phyloP scores from a whole-genome alignment of 2,888 invertebrate genomes.

The Xestia sexstrigata region DNA sequence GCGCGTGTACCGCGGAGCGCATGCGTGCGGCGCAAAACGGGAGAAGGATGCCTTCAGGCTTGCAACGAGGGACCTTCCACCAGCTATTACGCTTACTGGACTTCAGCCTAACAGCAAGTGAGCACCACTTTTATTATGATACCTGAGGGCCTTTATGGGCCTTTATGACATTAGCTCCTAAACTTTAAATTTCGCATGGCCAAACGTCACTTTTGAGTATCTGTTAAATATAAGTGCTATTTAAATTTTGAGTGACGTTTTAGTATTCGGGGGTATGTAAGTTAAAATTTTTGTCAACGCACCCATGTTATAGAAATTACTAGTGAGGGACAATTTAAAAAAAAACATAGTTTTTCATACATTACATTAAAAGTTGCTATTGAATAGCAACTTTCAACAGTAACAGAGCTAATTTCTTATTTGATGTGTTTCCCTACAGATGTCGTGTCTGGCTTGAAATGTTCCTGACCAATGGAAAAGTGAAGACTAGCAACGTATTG shows the following conservation, averaged over 20 bases:
- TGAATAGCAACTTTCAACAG: neutral
- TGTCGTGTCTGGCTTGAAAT: conserved; percentile 97
- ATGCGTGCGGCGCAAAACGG: conserved; percentile 82
- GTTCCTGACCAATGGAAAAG: conserved; percentile 97
- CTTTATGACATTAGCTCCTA: too few species aligned
- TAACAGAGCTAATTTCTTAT: neutral
- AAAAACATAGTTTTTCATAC: too few species aligned
- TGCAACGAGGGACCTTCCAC: conserved; percentile 82
- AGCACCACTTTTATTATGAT: conserved; percentile 11
- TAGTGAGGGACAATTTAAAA: too few species aligned
- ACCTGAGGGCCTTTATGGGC: neutral
- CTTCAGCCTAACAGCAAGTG: conserved; percentile 91
- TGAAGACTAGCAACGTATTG: conserved; percentile 97
- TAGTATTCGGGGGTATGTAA: too few species aligned
- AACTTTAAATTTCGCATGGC: too few species aligned
- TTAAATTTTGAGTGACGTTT: too few species aligned
- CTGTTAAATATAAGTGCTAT: too few species aligned
- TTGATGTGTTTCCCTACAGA: conserved; percentile 81
- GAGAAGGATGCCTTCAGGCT: conserved; percentile 86
- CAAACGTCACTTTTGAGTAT: too few species aligned
- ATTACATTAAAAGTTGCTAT: too few species aligned
- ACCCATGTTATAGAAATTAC: too few species aligned
- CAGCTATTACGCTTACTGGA: conserved; percentile 80
- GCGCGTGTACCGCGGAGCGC: conserved; percentile 96
- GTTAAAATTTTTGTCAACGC: too few species aligned